Evolutionary conservation across 2,113 vertebrate genomes (phyloP).

Genomic region (Heterocephalus glaber): DNA sequence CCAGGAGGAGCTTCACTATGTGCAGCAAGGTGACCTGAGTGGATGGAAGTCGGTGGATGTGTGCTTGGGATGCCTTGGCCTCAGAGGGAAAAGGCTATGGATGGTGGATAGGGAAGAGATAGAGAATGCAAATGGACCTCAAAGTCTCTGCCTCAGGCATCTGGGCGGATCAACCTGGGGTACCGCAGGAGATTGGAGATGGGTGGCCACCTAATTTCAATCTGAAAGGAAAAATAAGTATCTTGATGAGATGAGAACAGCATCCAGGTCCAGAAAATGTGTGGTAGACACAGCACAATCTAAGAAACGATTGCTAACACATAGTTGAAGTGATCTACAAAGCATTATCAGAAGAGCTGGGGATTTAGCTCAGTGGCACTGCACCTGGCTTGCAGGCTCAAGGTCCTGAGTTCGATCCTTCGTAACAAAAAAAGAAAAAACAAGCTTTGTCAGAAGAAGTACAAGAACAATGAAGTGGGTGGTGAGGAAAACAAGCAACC

Average conservation of each 20-base stretch:
- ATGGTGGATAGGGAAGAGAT: not conserved
- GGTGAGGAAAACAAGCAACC: not conserved
- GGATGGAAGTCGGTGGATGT: not conserved
- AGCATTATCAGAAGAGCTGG: not conserved
- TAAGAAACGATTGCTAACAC: not conserved
- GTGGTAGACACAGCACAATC: not conserved
- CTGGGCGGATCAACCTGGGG: not conserved
- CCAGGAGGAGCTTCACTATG: not conserved
- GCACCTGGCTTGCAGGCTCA: no score
- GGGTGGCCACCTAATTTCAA: not conserved
- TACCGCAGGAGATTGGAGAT: not conserved
- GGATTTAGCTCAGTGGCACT: no score
- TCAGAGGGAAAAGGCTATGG: not conserved
- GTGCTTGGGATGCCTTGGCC: not conserved
- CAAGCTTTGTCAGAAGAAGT: no score
- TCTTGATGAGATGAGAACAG: not conserved
- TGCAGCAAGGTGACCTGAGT: fast-evolving
- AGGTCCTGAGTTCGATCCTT: no score
- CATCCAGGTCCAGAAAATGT: not conserved
- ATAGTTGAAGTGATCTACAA: not conserved
- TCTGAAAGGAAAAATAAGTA: not conserved
- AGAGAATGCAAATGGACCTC: not conserved
- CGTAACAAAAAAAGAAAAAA: no score
- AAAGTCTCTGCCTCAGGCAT: not conserved
- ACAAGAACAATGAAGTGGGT: not conserved